Evolutionary conservation across 2,797 vertebrate genomes (phyloP).

Genomic region (Balearica regulorum): DNA sequence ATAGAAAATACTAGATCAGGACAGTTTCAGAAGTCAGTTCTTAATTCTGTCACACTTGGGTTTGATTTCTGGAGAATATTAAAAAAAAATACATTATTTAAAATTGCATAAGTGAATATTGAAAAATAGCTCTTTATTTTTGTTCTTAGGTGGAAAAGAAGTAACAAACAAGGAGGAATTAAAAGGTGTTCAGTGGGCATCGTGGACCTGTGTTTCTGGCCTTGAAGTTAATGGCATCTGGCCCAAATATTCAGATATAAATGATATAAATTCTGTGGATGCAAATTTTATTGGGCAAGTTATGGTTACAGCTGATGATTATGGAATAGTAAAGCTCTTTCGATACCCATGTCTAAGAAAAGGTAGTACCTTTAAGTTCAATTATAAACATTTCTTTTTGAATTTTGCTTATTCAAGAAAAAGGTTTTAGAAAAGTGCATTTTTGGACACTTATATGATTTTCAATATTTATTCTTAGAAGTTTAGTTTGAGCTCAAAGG

Average conservation of each 20-base stretch:
- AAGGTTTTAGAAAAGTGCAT: not conserved
- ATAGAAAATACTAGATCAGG: not conserved
- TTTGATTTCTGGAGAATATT: not conserved
- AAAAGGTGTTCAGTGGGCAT: conserved; percentile 92
- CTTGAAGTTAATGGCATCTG: conserved; percentile 96
- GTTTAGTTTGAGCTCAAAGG: not conserved
- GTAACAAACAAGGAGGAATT: conserved; percentile 92
- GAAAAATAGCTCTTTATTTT: conserved; percentile 23
- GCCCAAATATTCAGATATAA: conserved; percentile 96
- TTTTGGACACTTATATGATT: no score
- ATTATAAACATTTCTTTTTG: not conserved
- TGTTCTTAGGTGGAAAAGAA: conserved; percentile 90
- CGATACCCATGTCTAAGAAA: conserved; percentile 95
- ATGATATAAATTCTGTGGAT: conserved; percentile 96
- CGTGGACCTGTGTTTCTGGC: conserved; percentile 95
- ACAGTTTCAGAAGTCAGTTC: not conserved
- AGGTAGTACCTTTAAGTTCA: conserved; percentile 76
- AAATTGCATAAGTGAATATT: not conserved
- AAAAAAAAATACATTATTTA: not conserved
- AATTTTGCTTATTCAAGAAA: not conserved
- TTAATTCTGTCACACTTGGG: not conserved
- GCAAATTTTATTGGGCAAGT: conserved; percentile 95
- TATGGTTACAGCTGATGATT: conserved; percentile 96
- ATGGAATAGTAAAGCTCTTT: conserved; percentile 94
- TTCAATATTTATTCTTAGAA: not conserved